Base-by-base conservation (phyloP, 2,797 vertebrate genomes). In the Amblyopsis hoosieri region DNA sequence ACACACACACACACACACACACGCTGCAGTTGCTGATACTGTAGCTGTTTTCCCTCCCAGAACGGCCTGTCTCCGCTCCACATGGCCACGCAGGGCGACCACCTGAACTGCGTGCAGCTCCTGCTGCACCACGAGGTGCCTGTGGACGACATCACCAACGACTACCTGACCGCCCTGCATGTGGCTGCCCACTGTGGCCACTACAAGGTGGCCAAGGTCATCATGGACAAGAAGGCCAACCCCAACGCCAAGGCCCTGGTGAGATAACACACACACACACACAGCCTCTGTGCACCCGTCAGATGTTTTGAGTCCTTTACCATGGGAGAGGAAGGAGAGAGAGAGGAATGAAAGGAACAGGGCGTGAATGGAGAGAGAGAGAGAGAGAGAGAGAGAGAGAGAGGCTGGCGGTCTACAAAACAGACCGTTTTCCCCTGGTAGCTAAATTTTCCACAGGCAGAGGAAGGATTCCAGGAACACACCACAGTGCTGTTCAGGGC, bases 231-330 rank as follows among this genome's bases (percentile, higher is more conserved):
- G 90, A 98, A 96, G 82, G 96, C 96, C 15, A 98, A 98, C 77
- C 97, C 97, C 72, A 99, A 99, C 47, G 97, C 96, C 91, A 98
- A 98, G 90, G 97, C 97, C 50, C 90, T 99, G 95, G 97, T 99
- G 76, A 94, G 95, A 37, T 37, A 37, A 37, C 33, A 37, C 33
- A 37, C 33, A 37, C 33, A 37, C 33, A 37, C 33, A 37, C 33
- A 37, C 33, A 37, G 23, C 23, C 23, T 23, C 3, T 23, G 23
- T 23, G 23, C 23, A 23, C 23, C 3, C 23, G 0, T 23, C 3
- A 23, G 23, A 23, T 23, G 23, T 23, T 23, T 23, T 23, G 23
- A 23, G 23, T 23, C 23, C 23, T 23, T 3, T 23, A 23, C 23
- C 3, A 23, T 23, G 23, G 23, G 3, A 23, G 23, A 3, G 23